Conservation (phyloP, 2,888 invertebrate genomes). For the Drosophila merina region DNA sequence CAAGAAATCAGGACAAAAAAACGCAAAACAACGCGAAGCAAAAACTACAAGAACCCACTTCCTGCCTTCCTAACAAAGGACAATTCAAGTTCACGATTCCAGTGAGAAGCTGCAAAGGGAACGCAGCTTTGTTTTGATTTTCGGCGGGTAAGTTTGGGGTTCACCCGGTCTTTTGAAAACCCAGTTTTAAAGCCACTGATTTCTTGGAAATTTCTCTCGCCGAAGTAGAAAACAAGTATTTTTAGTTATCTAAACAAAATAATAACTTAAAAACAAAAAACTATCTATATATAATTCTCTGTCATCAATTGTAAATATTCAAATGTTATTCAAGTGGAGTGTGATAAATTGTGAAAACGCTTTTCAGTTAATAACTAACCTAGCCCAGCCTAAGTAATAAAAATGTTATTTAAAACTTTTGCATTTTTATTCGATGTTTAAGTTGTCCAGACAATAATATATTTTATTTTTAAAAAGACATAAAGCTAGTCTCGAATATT, state of each 20-base stretch:
- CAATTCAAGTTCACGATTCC: constrained; percentile 65
- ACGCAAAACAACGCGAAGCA: constrained; percentile 12
- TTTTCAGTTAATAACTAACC: no score
- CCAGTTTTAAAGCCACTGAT: constrained; percentile 20
- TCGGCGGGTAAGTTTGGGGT: constrained; percentile 55
- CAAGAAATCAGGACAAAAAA: constrained; percentile 9
- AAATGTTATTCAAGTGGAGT: no score
- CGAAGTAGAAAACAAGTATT: no score
- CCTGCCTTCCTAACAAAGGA: constrained; percentile 48
- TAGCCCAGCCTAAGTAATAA: no score
- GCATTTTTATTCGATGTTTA: no score
- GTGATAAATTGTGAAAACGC: no score
- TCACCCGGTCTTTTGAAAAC: constrained; percentile 18
- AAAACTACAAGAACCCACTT: constrained; percentile 7
- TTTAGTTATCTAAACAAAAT: no score
- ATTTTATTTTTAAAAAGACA: neutral
- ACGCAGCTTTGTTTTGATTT: constrained; percentile 32
- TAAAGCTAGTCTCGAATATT: neutral
- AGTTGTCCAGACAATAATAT: no score
- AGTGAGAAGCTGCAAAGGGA: constrained; percentile 53
- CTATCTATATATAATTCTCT: no score
- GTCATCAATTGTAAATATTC: no score
- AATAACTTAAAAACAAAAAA: no score
- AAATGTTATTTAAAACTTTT: no score
- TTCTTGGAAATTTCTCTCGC: neutral